These are phyloP conservation scores for Bombus balteatus DNA, from an alignment of 1,140 invertebrate genomes.

Conservation along the genomic window DNA sequence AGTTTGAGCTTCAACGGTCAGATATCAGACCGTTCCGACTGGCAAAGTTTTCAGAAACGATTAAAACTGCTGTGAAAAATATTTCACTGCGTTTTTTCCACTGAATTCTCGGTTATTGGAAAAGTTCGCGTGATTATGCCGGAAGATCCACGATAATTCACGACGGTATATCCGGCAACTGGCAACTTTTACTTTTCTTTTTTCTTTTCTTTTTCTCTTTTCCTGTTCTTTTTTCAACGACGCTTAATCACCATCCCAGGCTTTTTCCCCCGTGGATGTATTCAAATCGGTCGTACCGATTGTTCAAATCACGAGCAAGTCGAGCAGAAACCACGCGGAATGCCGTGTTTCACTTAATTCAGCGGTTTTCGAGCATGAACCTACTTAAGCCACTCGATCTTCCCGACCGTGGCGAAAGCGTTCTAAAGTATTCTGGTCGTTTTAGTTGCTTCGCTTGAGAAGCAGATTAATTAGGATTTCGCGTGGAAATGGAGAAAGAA, in stretches of 20 bases:
- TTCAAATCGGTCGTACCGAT: constrained; percentile 22
- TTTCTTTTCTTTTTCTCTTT: neutral
- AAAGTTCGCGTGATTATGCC: neutral
- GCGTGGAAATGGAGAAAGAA: neutral
- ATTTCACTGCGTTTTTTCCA: neutral
- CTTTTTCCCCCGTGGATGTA: neutral
- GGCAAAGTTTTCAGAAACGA: constrained; percentile 3
- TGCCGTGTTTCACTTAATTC: constrained; percentile 24
- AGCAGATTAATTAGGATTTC: constrained; percentile 27
- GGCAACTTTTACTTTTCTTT: neutral
- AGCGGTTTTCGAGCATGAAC: constrained; percentile 42
- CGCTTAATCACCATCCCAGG: neutral
- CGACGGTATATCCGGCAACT: neutral
- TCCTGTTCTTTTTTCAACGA: neutral
- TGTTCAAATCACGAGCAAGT: neutral
- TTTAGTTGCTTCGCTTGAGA: neutral
- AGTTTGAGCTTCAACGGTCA: neutral
- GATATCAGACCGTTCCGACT: neutral
- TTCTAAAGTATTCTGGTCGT: neutral
- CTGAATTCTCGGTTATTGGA: neutral
- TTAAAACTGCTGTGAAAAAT: constrained; percentile 5
- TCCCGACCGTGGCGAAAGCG: neutral
- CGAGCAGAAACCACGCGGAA: constrained; percentile 1
- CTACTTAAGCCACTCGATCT: constrained; percentile 32
- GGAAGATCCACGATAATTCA: neutral